A percentile compares a stretch with the other conserved stretches of the same genome.
These are phyloP conservation scores for Liopterus haemorrhoidalis DNA, from an alignment of 2,888 invertebrate genomes.

Conservation along the genomic window DNA sequence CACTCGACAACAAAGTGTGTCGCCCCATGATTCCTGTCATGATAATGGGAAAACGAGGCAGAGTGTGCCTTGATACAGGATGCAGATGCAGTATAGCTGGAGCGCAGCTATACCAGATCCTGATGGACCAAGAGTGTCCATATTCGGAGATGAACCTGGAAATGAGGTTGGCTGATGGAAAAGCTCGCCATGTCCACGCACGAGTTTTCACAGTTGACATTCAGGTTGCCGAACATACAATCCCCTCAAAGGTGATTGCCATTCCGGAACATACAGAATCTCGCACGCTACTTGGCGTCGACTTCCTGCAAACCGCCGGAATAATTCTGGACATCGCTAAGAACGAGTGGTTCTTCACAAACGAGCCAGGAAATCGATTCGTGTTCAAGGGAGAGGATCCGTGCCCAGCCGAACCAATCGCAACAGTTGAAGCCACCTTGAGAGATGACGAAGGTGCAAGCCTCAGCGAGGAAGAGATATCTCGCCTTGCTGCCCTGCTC, in stretches of 20 bases:
- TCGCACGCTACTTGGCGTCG: neutral
- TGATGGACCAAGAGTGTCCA: too few species aligned
- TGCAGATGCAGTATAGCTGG: too few species aligned
- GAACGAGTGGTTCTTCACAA: slow-evolving; percentile 4
- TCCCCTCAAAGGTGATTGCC: neutral
- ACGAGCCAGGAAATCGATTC: neutral
- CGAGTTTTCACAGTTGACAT: slow-evolving; percentile 43
- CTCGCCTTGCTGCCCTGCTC: neutral
- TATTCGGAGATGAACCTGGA: too few species aligned
- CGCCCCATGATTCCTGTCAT: too few species aligned
- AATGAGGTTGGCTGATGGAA: neutral
- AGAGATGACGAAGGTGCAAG: neutral
- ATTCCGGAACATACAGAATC: neutral
- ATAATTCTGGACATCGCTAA: slow-evolving; percentile 2
- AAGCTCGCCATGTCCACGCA: slow-evolving; percentile 35
- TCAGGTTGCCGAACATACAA: neutral
- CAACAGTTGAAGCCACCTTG: neutral
- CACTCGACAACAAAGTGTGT: too few species aligned
- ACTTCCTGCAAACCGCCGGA: neutral
- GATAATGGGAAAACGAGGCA: too few species aligned
- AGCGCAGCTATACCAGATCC: too few species aligned
- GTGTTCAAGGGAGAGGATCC: slow-evolving; percentile 2
- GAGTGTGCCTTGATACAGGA: too few species aligned
- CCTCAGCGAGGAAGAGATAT: neutral
- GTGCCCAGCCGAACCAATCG: neutral